These are phyloP conservation scores for Pogonomyrmex californicus DNA, from an alignment of 1,140 invertebrate genomes.

Conservation along the genomic window DNA sequence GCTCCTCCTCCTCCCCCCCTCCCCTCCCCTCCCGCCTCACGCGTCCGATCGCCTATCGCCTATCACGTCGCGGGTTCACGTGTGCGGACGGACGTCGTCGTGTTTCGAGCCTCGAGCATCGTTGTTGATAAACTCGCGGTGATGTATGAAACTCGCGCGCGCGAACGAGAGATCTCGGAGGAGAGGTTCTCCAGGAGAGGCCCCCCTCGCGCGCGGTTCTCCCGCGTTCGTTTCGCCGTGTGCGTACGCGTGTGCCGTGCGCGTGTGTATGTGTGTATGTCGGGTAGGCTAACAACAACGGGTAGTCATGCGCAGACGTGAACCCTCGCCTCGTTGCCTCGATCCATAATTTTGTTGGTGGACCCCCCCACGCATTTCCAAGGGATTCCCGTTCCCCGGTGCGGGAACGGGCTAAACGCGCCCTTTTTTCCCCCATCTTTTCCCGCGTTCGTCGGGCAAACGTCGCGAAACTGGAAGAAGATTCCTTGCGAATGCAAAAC, in stretches of 20 bases:
- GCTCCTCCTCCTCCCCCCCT: too few relatives aligned
- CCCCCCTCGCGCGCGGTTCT: neutral
- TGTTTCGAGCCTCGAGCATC: neutral
- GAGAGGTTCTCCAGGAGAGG: slow-evolving; percentile 14
- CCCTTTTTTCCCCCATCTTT: slow-evolving; percentile 60
- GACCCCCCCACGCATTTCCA: slow-evolving; percentile 75
- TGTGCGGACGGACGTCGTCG: neutral
- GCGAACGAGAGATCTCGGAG: neutral
- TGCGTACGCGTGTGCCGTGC: neutral
- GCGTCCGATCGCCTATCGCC: neutral
- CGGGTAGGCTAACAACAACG: slow-evolving; percentile 46
- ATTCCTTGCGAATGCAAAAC: neutral
- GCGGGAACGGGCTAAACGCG: slow-evolving; percentile 60
- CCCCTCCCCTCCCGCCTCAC: too few relatives aligned
- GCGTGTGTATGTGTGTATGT: neutral
- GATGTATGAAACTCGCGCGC: neutral
- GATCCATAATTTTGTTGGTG: slow-evolving; percentile 79
- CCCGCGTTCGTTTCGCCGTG: neutral
- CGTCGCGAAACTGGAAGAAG: neutral
- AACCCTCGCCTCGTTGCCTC: slow-evolving; percentile 50
- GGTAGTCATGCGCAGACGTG: slow-evolving; percentile 71
- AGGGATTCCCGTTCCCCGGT: slow-evolving; percentile 59
- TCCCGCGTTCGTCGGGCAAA: neutral
- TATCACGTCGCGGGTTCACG: neutral
- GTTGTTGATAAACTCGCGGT: slow-evolving; percentile 24